Evolutionary conservation across 2,797 vertebrate species (phyloP).

Genomic region (Telmatherina bonti): DNA sequence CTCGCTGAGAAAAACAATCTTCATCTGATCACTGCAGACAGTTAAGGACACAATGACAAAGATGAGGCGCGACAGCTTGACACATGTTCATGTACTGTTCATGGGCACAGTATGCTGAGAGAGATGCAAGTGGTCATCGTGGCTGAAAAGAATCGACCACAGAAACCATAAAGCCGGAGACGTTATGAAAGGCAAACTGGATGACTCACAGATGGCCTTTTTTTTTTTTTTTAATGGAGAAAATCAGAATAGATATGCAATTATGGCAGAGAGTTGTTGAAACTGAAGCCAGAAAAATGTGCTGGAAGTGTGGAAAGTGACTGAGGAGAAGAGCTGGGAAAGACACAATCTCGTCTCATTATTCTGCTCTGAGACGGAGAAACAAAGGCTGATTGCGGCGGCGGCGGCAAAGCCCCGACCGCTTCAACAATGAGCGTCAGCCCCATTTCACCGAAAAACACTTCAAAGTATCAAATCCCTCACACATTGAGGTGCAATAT

Average conservation of each 20-base stretch:
- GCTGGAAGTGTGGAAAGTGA: constrained; percentile 8
- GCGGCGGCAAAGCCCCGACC: constrained; percentile 27
- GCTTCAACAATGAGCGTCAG: constrained; percentile 25
- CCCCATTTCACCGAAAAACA: constrained; percentile 42
- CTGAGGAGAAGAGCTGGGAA: neutral
- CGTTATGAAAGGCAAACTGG: constrained; percentile 10
- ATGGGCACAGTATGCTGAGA: constrained; percentile 33
- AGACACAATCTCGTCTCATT: constrained; percentile 43
- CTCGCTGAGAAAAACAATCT: constrained; percentile 16
- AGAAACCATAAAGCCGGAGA: neutral
- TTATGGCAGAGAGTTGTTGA: constrained; percentile 1
- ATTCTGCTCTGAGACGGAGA: constrained; percentile 56
- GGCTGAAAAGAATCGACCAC: constrained; percentile 3
- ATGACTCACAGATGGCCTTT: neutral
- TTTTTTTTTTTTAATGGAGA: neutral
- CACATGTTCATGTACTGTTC: constrained; percentile 46
- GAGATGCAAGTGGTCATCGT: neutral
- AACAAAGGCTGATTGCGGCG: constrained; percentile 49
- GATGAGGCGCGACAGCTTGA: constrained; percentile 50
- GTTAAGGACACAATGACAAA: constrained; percentile 54
- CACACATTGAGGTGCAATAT: constrained; percentile 29
- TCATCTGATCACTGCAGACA: constrained; percentile 56
- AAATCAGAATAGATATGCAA: neutral
- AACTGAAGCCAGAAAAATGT: constrained; percentile 12
- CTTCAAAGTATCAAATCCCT: constrained; percentile 50